Conservation (phyloP, 2,797 vertebrate species). For the Rhynchotus rufescens region DNA sequence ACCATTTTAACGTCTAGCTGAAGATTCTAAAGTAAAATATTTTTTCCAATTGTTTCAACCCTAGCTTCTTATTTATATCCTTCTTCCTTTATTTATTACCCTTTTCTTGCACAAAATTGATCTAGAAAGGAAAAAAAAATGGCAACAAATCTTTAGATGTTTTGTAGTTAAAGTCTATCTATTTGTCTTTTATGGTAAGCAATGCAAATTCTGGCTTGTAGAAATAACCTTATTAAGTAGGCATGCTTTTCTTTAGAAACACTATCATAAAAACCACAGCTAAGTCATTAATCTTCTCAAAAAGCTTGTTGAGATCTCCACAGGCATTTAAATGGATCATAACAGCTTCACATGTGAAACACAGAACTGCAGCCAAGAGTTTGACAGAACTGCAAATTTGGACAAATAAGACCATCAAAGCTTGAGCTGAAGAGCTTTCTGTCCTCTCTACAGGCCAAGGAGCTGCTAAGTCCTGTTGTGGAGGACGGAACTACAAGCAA, state of each 20-base stretch:
- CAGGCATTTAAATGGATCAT: constrained; percentile 73
- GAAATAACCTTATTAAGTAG: constrained; percentile 71
- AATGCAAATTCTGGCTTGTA: constrained; percentile 62
- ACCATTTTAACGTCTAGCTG: not conserved
- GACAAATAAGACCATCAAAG: constrained; percentile 72
- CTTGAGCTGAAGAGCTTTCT: constrained; percentile 46
- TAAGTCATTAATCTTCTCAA: constrained; percentile 76
- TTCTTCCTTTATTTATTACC: not conserved
- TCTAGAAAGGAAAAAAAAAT: not conserved
- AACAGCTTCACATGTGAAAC: constrained; percentile 61
- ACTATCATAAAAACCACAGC: constrained; percentile 71
- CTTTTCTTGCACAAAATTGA: not conserved
- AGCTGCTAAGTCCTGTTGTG: constrained; percentile 30
- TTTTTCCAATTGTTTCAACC: not conserved
- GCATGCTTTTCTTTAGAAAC: constrained; percentile 68
- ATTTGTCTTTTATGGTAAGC: constrained; percentile 40
- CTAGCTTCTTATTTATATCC: not conserved
- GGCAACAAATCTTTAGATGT: not conserved
- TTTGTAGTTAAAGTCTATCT: constrained; percentile 23
- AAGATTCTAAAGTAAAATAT: not conserved
- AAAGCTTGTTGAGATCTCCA: constrained; percentile 75
- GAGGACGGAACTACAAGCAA: not conserved
- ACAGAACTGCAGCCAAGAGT: constrained; percentile 45
- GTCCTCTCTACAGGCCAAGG: constrained; percentile 38
- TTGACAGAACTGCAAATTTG: constrained; percentile 65